Evolutionary conservation across 2,888 invertebrate genomes (phyloP), one percentile per base, ranked within the genome.

Genomic region (Neoascia interrupta): DNA sequence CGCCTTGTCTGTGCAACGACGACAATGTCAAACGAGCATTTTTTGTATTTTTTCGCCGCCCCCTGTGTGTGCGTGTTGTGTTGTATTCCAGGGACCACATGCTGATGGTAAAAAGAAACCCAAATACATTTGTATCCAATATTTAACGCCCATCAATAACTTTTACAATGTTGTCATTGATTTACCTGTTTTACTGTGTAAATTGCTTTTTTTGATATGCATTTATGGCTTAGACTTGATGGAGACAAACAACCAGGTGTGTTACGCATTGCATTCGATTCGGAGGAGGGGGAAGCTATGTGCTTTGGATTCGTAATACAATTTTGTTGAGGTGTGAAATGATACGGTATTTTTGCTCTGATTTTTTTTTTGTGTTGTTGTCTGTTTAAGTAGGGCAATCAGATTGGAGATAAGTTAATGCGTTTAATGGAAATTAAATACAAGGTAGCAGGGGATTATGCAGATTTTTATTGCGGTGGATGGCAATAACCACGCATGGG

Each of bases 171-270:
- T 68, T 73, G 79, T 56, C 73, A 79, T 66, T 79, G 79, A 66
- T 72, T 72, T 58, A 58, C 70, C 56, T 63, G 75, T 58, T 43
- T n/a, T 34, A 34, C 43, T 54, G n/a, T 8, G 51, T 37, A 53
- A 45, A 53, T 37, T 45, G 56, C 49, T 21, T 64, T 63, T 53
- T 58, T 75, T 61, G 76, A 66, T 72, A 45, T 54, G 60, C 61
- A 56, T 56, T 63, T 49, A 63, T 51, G 19, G 60, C 64, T 54
- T 26, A 72, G 72, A 72, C 76, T 13, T 72, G 60, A 66, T 79
- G 72, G 76, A 72, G 72, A 72, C 72, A 79, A 39, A 23, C n/a
- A n/a, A n/a, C 64, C 64, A 79, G 72, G 60, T 72, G 72, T 49
- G 54, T 31, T 39, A 53, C 60, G 68, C 68, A 60, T 19, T n/a